Conservation (phyloP, 2,113 vertebrate species). For the Rutilus rutilus region DNA sequence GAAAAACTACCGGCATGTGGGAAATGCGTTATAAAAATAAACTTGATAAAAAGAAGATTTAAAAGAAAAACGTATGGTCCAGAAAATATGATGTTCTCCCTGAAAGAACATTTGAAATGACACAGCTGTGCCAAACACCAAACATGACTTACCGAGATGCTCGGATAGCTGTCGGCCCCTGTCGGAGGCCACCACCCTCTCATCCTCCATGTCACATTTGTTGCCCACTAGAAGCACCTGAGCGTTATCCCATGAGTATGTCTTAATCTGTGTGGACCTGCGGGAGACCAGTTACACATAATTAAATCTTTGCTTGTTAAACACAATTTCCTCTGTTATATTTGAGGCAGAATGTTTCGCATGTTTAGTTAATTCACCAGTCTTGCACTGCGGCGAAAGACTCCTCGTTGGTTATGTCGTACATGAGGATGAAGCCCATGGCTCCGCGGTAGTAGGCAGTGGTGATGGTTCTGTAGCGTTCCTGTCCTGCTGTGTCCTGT, state of each 20-base stretch:
- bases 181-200: slow-evolving; percentile 86
- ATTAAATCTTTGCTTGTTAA: neutral
- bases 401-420: slow-evolving; percentile 81
- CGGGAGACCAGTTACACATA: neutral
- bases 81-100: neutral
- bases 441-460: slow-evolving; percentile 98
- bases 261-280: slow-evolving; percentile 98
- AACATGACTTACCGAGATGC: slow-evolving; percentile 84
- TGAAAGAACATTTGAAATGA: neutral
- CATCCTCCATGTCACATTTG: slow-evolving; percentile 98
- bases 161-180: slow-evolving; percentile 90
- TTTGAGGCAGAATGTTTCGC: too few species aligned
- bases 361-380: slow-evolving; percentile 80
- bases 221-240: slow-evolving; percentile 97
- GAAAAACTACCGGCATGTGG: too few species aligned
- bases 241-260: slow-evolving; percentile 98
- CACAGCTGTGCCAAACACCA: neutral
- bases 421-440: slow-evolving; percentile 90
- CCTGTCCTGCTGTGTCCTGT: slow-evolving; percentile 97
- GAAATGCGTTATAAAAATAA: too few species aligned
- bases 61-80: neutral
- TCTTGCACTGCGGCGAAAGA: slow-evolving; percentile 85
- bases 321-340: neutral
- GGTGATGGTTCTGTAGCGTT: slow-evolving; percentile 95
- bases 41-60: too few species aligned